Conservation (phyloP, 2,888 invertebrate species). For the Hirtodrosophila trivittata region DNA sequence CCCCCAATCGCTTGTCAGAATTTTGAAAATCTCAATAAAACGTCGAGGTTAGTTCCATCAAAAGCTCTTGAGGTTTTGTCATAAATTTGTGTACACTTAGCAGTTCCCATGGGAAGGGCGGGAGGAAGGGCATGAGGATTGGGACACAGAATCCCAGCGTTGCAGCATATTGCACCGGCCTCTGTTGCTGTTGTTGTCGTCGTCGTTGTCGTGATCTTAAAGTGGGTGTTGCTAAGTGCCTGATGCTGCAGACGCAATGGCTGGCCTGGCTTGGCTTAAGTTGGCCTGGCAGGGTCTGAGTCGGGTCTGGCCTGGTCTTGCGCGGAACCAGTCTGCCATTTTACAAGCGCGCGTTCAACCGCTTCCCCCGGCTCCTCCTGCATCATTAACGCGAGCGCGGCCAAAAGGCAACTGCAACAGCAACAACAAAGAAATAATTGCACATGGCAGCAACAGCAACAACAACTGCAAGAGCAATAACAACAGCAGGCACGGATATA, state of each 20-base stretch:
- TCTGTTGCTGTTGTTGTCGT: conserved; percentile 24
- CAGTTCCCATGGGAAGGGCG: conserved; percentile 1
- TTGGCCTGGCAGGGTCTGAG: not conserved
- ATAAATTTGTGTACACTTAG: conserved; percentile 57
- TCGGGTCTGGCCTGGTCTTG: conserved; percentile 1
- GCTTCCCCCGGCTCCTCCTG: conserved; percentile 50
- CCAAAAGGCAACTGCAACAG: conserved; percentile 33
- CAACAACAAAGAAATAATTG: conserved; percentile 63
- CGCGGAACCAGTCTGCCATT: conserved; percentile 73
- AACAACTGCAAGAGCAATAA: conserved; percentile 34
- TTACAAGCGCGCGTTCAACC: conserved; percentile 51
- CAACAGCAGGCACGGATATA: conserved; percentile 37
- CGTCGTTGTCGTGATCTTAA: conserved; percentile 63
- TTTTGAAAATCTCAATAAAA: conserved; percentile 69
- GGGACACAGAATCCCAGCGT: not conserved
- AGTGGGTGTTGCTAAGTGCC: conserved; percentile 77
- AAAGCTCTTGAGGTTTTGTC: conserved; percentile 58
- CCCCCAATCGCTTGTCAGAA: conserved; percentile 56
- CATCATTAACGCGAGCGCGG: conserved; percentile 74
- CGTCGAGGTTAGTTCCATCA: conserved; percentile 31
- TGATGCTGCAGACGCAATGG: conserved; percentile 74
- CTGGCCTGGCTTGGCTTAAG: conserved; percentile 43
- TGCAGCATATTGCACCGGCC: conserved; percentile 59
- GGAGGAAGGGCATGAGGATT: conserved; percentile 2
- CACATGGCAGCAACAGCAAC: conserved; percentile 56